phyloP scores from a whole-genome alignment of 2,113 vertebrate genomes.

The Spea multiplicata region DNA sequence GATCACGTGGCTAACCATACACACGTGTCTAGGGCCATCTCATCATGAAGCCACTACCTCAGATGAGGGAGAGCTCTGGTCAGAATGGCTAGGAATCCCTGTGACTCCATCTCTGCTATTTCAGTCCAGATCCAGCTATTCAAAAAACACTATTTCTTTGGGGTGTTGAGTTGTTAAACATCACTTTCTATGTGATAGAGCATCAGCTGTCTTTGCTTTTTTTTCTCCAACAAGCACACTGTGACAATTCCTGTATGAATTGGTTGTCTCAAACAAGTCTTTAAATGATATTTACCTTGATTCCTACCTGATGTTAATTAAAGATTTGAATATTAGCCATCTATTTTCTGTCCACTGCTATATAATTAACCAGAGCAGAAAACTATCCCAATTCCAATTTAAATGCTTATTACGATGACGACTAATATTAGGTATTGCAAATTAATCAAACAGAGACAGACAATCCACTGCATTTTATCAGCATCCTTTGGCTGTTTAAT shows the following conservation, averaged over 20 bases:
- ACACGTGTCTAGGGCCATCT: too few relatives aligned
- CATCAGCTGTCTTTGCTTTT: slow-evolving; percentile 25
- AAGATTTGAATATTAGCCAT: slow-evolving; percentile 49
- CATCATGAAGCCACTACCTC: too few relatives aligned
- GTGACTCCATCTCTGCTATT: not conserved
- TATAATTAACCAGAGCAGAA: slow-evolving; percentile 46
- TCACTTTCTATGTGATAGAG: slow-evolving; percentile 16
- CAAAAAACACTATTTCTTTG: slow-evolving; percentile 33
- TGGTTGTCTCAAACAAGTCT: slow-evolving; percentile 35
- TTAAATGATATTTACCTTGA: slow-evolving; percentile 48
- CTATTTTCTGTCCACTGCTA: slow-evolving; percentile 45
- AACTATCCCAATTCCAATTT: slow-evolving; percentile 48
- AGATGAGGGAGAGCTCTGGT: too few relatives aligned
- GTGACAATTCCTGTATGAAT: slow-evolving; percentile 44
- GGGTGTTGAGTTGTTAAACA: slow-evolving; percentile 26
- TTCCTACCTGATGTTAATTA: slow-evolving; percentile 49
- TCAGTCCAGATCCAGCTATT: slow-evolving; percentile 17
- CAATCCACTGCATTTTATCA: slow-evolving; percentile 43
- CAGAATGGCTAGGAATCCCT: not conserved
- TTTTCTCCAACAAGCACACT: slow-evolving; percentile 34
- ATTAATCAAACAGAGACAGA: slow-evolving; percentile 45
- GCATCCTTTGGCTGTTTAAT: slow-evolving; percentile 44
- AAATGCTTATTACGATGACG: slow-evolving; percentile 43
- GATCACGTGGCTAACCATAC: too few relatives aligned
- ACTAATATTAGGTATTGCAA: slow-evolving; percentile 46